Percentiles rank a stretch among this genome's conserved stretches.
phyloP scores from a whole-genome alignment of 2,888 invertebrate genomes.

The Philonicus albiceps region DNA sequence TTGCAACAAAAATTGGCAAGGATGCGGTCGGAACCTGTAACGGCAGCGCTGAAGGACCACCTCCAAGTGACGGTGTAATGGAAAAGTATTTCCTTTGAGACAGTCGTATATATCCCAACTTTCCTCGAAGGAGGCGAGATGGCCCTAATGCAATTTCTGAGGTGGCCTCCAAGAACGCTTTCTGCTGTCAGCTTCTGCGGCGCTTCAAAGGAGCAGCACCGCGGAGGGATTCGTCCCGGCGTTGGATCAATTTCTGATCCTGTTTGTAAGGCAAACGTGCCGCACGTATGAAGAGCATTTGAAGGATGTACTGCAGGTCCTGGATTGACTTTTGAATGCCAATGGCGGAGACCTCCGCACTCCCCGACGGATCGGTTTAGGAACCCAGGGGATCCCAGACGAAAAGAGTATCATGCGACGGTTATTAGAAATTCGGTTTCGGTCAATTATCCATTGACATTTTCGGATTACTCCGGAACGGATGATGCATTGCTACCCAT shows the following conservation, averaged over 20 bases:
- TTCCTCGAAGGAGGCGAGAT: background rate
- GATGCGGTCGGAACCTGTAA: background rate
- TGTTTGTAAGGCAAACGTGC: constrained; percentile 36
- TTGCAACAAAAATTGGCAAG: constrained; percentile 21
- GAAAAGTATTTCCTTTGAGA: constrained; percentile 14
- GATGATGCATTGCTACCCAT: background rate
- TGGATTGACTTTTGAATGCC: constrained; percentile 27
- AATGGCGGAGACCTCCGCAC: background rate
- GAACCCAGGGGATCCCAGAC: background rate
- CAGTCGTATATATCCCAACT: constrained; percentile 5
- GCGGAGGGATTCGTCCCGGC: background rate
- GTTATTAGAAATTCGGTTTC: constrained; percentile 14
- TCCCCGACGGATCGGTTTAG: background rate
- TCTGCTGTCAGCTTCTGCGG: background rate
- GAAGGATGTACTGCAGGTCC: background rate
- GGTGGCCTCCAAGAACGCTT: background rate
- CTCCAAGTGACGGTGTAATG: constrained; percentile 14
- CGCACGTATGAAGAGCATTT: background rate
- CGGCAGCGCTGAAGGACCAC: background rate
- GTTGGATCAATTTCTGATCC: constrained; percentile 36
- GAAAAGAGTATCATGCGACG: background rate
- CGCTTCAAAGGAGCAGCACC: background rate
- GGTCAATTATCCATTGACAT: constrained; percentile 28
- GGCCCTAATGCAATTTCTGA: constrained; percentile 19
- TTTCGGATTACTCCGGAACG: background rate